These are phyloP conservation scores for Cyanoderma ruficeps DNA, from an alignment of 2,113 vertebrate genomes.

Conservation along the genomic window DNA sequence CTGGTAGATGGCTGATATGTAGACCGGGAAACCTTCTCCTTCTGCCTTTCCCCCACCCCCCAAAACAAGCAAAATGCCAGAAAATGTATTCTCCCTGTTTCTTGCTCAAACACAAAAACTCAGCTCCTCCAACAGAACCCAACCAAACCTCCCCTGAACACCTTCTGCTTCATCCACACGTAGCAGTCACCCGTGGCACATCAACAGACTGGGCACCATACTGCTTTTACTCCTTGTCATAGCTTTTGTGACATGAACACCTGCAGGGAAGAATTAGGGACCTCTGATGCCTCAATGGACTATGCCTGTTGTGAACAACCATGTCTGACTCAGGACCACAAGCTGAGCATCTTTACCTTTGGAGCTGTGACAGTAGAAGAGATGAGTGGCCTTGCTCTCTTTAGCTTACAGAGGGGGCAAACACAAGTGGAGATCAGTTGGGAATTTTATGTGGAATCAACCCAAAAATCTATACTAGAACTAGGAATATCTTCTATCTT, in stretches of 20 bases:
- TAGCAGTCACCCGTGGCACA: neutral
- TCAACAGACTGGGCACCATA: neutral
- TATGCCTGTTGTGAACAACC: neutral
- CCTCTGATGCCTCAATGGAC: rapidly evolving
- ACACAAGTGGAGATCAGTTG: rapidly evolving
- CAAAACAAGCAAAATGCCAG: neutral
- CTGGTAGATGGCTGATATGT: neutral
- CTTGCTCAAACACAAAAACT: neutral
- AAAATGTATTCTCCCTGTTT: neutral
- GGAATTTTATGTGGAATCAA: slow-evolving; percentile 17
- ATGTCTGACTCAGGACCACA: neutral
- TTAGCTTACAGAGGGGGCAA: neutral
- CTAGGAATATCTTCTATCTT: slow-evolving; percentile 52
- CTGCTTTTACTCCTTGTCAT: neutral
- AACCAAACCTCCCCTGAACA: neutral
- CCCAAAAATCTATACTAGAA: slow-evolving; percentile 21
- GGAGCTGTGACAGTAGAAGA: neutral
- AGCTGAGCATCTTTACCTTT: neutral
- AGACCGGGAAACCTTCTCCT: neutral
- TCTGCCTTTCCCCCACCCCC: rapidly evolving
- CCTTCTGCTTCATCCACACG: neutral
- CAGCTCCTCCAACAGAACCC: neutral
- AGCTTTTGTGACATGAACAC: neutral
- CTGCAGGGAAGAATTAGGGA: neutral
- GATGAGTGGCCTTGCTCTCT: neutral